Evolutionary conservation across 1,140 invertebrate genomes (phyloP).

Genomic region (Drosophila pectinifera): DNA sequence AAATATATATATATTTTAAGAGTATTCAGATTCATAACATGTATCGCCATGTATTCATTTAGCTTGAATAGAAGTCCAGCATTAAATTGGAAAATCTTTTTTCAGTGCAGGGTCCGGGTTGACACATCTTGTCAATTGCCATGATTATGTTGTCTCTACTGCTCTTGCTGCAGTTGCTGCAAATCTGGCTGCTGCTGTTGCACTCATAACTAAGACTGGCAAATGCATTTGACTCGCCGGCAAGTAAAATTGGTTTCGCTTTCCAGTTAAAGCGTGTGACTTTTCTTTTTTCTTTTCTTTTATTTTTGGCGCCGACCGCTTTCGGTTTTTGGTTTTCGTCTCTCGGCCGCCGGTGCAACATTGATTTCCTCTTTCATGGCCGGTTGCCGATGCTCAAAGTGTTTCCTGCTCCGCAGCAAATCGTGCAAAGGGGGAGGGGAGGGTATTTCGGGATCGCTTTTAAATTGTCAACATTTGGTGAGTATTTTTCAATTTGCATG

Average conservation of each 20-base stretch:
- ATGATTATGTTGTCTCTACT: conserved; percentile 68
- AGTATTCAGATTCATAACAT: too few species aligned
- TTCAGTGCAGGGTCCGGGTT: conserved; percentile 36
- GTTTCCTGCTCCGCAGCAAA: conserved; percentile 69
- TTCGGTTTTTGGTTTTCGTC: conserved; percentile 37
- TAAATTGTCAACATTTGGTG: conserved; percentile 45
- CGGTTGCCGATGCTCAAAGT: conserved; percentile 55
- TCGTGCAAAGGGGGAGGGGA: conserved; percentile 42
- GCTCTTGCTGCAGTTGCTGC: conserved; percentile 24
- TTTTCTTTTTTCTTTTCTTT: conserved; percentile 52
- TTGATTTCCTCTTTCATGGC: conserved; percentile 79
- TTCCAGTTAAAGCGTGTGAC: conserved; percentile 67
- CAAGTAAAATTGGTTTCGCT: conserved; percentile 75
- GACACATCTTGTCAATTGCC: conserved; percentile 77
- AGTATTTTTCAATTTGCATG: conserved; percentile 52
- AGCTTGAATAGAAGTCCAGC: too few species aligned
- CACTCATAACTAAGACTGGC: conserved; percentile 59
- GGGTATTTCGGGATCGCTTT: neutral
- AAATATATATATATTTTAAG: neutral
- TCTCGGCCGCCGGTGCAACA: conserved; percentile 50
- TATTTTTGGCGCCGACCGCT: conserved; percentile 15
- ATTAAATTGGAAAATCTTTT: too few species aligned
- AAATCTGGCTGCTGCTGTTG: conserved; percentile 13
- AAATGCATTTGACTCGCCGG: conserved; percentile 49
- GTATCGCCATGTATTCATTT: too few species aligned